Conservation (phyloP, 2,888 invertebrate genomes). For the Helobdella robusta region DNA sequence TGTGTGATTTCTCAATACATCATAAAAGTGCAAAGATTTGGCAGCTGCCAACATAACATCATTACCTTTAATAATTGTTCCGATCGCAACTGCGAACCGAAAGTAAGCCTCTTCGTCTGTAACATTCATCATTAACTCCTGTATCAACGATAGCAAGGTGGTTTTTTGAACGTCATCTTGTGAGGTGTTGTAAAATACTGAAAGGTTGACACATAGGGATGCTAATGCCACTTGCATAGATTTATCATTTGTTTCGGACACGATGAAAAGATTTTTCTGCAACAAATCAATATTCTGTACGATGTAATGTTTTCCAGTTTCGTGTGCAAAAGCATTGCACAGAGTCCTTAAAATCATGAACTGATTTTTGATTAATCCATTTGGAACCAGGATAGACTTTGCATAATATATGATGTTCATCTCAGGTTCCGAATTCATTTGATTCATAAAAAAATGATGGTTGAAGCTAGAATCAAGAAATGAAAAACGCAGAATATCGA, state of each 20-base stretch:
- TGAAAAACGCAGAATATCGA: conserved; percentile 76
- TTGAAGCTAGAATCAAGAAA: conserved; percentile 63
- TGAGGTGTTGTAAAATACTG: conserved; percentile 51
- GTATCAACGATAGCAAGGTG: conserved; percentile 38
- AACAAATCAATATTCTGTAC: conserved; percentile 39
- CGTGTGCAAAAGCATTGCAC: conserved; percentile 70
- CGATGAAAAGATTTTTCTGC: conserved; percentile 36
- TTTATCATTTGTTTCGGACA: conserved; percentile 40
- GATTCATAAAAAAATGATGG: conserved; percentile 53
- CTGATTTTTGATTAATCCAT: conserved; percentile 43
- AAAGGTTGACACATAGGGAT: conserved; percentile 64
- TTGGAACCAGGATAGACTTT: no score
- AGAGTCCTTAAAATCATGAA: conserved; percentile 55
- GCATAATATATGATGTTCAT: no score
- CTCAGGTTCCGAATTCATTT: no score
- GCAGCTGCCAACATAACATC: conserved; percentile 40
- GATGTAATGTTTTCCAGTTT: conserved; percentile 43
- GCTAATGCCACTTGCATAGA: conserved; percentile 63
- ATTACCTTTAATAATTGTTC: conserved; percentile 57
- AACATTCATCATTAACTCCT: conserved; percentile 50
- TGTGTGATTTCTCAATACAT: conserved; percentile 24
- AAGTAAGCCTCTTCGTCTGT: conserved; percentile 66
- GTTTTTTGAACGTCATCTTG: conserved; percentile 41
- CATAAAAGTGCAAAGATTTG: conserved; percentile 40
- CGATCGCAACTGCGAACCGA: conserved; percentile 66